phyloP scores from a whole-genome alignment of 1,140 invertebrate species.

The Camponotus floridanus region DNA sequence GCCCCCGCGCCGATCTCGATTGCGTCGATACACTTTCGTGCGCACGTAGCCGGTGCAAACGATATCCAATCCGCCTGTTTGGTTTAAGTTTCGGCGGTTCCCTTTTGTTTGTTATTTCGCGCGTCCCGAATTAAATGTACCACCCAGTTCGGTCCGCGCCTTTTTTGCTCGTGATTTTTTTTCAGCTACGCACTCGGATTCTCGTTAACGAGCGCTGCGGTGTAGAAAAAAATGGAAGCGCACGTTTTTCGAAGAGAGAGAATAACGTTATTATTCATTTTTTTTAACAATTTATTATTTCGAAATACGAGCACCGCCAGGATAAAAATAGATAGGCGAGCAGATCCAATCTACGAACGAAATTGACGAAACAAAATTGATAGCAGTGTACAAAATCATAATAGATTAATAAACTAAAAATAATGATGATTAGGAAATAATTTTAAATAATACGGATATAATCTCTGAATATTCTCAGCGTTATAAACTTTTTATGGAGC shows the following conservation, averaged over 20 bases:
- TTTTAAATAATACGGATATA: neutral
- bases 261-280: neutral
- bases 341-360: neutral
- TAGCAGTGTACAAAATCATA: neutral
- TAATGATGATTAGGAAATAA: neutral
- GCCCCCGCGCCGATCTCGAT: conserved; percentile 64
- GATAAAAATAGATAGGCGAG: conserved; percentile 2
- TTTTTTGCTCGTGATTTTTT: conserved; percentile 68
- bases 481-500: neutral
- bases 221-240: conserved; percentile 34
- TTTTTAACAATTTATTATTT: conserved; percentile 43
- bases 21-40: conserved; percentile 61
- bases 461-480: neutral
- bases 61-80: conserved; percentile 76
- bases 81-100: conserved; percentile 73
- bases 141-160: conserved; percentile 12
- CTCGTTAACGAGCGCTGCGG: conserved; percentile 58
- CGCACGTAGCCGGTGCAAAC: conserved; percentile 55
- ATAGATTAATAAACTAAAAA: neutral
- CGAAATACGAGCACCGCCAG: neutral
- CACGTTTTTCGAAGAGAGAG: conserved; percentile 24
- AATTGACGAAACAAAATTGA: neutral
- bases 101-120: conserved; percentile 77
- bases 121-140: conserved; percentile 74
- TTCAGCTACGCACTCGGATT: conserved; percentile 71